phyloP scores from a whole-genome alignment of 2,797 vertebrate genomes.

The Takifugu ocellatus region DNA sequence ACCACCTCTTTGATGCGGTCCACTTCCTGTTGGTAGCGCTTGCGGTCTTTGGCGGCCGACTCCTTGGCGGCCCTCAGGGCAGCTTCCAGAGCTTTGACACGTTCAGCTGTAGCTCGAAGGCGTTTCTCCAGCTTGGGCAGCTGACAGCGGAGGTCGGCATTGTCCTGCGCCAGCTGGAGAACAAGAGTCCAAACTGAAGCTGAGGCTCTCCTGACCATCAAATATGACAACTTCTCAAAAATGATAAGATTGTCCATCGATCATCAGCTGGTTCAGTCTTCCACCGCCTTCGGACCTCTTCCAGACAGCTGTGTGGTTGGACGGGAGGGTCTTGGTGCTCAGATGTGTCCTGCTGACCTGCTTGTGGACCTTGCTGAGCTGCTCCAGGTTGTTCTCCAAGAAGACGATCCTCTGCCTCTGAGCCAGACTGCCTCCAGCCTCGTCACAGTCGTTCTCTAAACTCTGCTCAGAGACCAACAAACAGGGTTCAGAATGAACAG shows the following conservation, averaged over 20 bases:
- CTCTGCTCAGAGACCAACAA: constrained; percentile 65
- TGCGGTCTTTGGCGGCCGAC: constrained; percentile 86
- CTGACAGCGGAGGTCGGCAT: constrained; percentile 96
- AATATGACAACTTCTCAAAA: too few species aligned
- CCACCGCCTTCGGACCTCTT: too few species aligned
- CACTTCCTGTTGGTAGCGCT: constrained; percentile 94
- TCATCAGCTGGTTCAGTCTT: too few species aligned
- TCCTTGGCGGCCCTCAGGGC: constrained; percentile 91
- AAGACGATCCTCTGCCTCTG: constrained; percentile 97
- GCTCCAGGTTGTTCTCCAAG: constrained; percentile 96
- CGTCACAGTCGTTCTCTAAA: constrained; percentile 85
- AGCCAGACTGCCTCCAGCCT: constrained; percentile 90
- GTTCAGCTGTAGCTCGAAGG: constrained; percentile 88
- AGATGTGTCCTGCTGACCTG: constrained; percentile 49
- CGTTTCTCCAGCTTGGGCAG: constrained; percentile 96
- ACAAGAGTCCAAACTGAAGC: neutral
- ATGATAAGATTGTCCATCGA: too few species aligned
- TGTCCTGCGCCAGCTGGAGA: constrained; percentile 88
- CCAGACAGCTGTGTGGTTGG: too few species aligned
- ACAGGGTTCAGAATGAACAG: too few species aligned
- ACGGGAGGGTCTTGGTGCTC: neutral
- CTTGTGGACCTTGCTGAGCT: constrained; percentile 92
- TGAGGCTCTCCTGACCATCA: too few species aligned
- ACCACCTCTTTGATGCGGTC: constrained; percentile 94
- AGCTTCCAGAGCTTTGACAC: constrained; percentile 88